Evolutionary conservation across 1,140 invertebrate genomes (phyloP).

Genomic region (Liolophura sinensis): DNA sequence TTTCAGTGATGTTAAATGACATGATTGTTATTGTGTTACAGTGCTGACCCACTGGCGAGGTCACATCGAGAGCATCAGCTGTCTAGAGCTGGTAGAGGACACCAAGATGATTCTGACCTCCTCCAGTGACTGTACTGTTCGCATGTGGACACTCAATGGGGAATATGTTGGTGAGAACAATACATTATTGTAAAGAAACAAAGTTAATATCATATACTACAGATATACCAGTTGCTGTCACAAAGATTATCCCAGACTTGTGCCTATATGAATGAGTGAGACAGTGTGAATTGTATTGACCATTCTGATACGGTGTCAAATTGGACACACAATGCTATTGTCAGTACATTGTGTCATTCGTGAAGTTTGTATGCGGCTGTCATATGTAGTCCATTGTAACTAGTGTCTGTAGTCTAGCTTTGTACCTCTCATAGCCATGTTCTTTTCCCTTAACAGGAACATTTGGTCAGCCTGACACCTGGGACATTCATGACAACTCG

Average conservation of each 20-base stretch:
- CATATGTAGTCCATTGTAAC: no score
- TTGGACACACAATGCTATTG: no score
- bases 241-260: neutral
- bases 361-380: no score
- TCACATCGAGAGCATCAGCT: constrained; percentile 51
- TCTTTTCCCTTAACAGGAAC: constrained; percentile 38
- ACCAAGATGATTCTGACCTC: constrained; percentile 54
- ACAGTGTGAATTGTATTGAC: no score
- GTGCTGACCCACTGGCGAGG: constrained; percentile 54
- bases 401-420: constrained; percentile 3
- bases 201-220: neutral
- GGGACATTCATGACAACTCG: constrained; percentile 54
- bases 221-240: neutral
- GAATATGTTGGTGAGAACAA: constrained; percentile 53
- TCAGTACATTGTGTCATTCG: no score
- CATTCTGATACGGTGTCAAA: no score
- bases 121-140: constrained; percentile 56
- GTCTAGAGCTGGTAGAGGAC: constrained; percentile 52
- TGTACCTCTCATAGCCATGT: constrained; percentile 1
- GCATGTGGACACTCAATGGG: constrained; percentile 56
- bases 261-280: neutral
- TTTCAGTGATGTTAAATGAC: neutral
- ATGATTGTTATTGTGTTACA: constrained; percentile 26
- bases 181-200: neutral
- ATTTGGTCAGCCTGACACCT: constrained; percentile 55